Evolutionary conservation across 92 coral and sea anemone species (phyloP), one percentile per base, ranked within the genome.

Genomic region (Anthopleura xanthogrammica): DNA sequence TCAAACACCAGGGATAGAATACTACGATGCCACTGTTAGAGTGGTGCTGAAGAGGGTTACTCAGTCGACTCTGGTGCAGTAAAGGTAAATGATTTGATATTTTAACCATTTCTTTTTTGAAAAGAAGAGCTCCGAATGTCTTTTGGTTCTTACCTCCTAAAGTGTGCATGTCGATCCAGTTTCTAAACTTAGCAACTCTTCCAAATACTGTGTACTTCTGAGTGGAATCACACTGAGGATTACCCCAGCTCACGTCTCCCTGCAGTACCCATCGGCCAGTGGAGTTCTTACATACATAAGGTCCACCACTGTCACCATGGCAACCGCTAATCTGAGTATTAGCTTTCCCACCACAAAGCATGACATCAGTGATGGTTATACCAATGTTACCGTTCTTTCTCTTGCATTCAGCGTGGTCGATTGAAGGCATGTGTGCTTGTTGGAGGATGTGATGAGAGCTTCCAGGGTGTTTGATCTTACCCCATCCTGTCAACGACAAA

Each of bases 381-480:
- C 84, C 84, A 70, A 81, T 81, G 77, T 81, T 70, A 8, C 84
- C 84, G 24, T 77, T 71, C 83, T 89, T 91, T 79, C 87, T 85
- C 4, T 87, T 86, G 83, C 98, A 95, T 55, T 85, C 89, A 13
- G 84, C 43, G 39, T 89, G 89, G 75, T 85, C 85, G 42, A 95
- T 83, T 22, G 95, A 88, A 24, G 98, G 97, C 87, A 95, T 93
- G 81, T 84, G 88, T 20, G 97, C 98, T 80, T 95, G 97, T 65
- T 95, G 98, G 16, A 95, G 88, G 68, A 87, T 95, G 76, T 82
- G 97, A 80, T 95, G 93, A 2, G 98, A 86, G 20, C 85, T 54
- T 70, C 98, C 98, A 9, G 98, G 98, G 75, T 95, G 98, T 77
- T 79, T 87, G 42, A 95, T 95, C 84, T 95, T 95, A 19, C 98